Conservation (phyloP, 2,113 vertebrate species). For the Muntiacus muntjak region DNA sequence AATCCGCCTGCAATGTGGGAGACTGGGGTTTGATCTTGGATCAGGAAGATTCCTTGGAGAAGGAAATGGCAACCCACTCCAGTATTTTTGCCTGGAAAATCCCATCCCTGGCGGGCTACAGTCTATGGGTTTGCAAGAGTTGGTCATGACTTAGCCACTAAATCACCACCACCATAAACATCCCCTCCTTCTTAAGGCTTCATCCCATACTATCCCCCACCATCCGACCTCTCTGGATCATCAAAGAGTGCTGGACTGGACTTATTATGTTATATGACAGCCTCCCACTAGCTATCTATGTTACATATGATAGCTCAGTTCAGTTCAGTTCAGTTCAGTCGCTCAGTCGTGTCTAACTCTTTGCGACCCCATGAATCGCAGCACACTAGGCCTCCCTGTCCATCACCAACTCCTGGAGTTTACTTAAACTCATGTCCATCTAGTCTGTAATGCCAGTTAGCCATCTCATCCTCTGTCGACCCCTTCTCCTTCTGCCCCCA, state of each 20-base stretch:
- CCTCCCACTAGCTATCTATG: not conserved
- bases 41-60: not conserved
- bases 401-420: too few species aligned
- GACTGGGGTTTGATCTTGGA: not conserved
- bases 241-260: not conserved
- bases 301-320: not conserved
- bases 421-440: too few species aligned
- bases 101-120: fast-evolving
- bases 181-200: not conserved
- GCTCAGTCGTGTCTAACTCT: fast-evolving
- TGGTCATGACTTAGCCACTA: not conserved
- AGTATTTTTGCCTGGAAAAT: not conserved
- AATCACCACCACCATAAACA: not conserved
- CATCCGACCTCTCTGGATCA: not conserved
- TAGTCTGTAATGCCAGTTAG: too few species aligned
- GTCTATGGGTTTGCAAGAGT: not conserved
- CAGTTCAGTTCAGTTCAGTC: too few species aligned
- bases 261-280: not conserved
- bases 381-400: too few species aligned
- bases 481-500: too few species aligned
- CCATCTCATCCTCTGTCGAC: too few species aligned
- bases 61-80: not conserved
- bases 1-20: not conserved
- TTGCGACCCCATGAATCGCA: too few species aligned
- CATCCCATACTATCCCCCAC: not conserved